Percentiles rank a stretch among this genome's conserved stretches.
These are phyloP conservation scores for Nemotelus pantherinus DNA, from an alignment of 2,888 invertebrate species.

Conservation along the genomic window DNA sequence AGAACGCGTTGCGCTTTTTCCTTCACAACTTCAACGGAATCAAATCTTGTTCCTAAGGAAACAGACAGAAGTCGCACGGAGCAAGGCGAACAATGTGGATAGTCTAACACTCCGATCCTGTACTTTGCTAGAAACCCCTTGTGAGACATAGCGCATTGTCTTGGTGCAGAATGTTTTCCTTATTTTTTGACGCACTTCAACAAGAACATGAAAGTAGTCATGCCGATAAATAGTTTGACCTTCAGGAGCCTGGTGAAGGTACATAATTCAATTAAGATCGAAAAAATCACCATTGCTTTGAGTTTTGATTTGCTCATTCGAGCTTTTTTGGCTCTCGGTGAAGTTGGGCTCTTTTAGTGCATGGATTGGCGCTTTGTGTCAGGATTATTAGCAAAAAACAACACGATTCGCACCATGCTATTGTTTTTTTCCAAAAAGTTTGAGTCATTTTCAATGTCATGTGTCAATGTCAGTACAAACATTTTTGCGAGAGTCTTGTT, in stretches of 20 bases:
- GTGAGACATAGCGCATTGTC: not conserved
- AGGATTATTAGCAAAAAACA: not conserved
- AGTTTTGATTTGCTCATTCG: not conserved
- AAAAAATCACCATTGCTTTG: not conserved
- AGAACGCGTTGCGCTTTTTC: not conserved
- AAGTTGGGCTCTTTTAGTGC: not conserved
- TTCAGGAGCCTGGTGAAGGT: not conserved
- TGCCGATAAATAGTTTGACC: not conserved
- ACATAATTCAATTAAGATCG: not conserved
- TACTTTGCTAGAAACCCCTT: not conserved
- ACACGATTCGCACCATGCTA: not conserved
- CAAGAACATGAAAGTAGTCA: not conserved
- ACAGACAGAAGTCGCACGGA: not conserved
- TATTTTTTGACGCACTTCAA: not conserved
- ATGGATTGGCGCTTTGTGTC: not conserved
- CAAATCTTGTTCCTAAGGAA: not conserved
- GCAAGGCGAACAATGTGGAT: too few species aligned
- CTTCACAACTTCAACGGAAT: not conserved
- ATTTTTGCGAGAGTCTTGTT: not conserved
- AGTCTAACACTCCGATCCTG: not conserved
- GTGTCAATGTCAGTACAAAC: not conserved
- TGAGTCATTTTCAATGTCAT: not conserved
- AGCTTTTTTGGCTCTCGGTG: conserved; percentile 1
- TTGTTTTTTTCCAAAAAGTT: not conserved
- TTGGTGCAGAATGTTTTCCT: not conserved